Conservation (phyloP, 2,113 vertebrate species). For the Albula glossodonta region DNA sequence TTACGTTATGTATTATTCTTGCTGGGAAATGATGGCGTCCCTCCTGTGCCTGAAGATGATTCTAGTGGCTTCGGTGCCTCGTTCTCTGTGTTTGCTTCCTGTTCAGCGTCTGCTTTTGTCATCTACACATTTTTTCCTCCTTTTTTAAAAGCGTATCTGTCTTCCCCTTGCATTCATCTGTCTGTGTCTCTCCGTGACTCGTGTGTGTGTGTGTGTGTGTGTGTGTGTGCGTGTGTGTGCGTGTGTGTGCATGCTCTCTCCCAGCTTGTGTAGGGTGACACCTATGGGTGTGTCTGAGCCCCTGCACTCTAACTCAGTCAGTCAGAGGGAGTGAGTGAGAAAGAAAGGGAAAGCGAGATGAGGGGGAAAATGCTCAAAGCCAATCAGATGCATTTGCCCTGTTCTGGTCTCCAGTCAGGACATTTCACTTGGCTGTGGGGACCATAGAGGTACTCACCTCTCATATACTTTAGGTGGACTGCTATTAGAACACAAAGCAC, state of each 20-base stretch:
- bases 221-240: constrained; percentile 29
- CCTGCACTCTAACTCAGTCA: constrained; percentile 56
- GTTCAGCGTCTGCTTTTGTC: constrained; percentile 77
- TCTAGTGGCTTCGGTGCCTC: constrained; percentile 67
- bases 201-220: constrained; percentile 33
- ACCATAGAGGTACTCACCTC: not conserved
- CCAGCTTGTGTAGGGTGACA: constrained; percentile 81
- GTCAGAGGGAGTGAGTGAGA: constrained; percentile 30
- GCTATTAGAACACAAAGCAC: constrained; percentile 43
- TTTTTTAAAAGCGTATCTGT: constrained; percentile 10
- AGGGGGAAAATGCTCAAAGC: not conserved
- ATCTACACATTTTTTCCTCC: constrained; percentile 69
- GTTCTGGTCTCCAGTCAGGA: not conserved
- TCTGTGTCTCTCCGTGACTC: constrained; percentile 36
- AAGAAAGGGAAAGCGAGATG: not conserved
- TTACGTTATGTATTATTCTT: constrained; percentile 76
- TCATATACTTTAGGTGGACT: not conserved
- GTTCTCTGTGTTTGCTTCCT: constrained; percentile 67
- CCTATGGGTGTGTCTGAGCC: constrained; percentile 72
- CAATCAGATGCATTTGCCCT: not conserved
- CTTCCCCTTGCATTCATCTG: constrained; percentile 35
- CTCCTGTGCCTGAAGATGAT: constrained; percentile 74
- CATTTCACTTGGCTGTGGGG: not conserved
- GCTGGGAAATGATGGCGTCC: constrained; percentile 65
- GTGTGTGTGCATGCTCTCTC: constrained; percentile 61